These are phyloP conservation scores for Pseudochaenichthys georgianus DNA, from an alignment of 2,797 vertebrate genomes.

Conservation along the genomic window DNA sequence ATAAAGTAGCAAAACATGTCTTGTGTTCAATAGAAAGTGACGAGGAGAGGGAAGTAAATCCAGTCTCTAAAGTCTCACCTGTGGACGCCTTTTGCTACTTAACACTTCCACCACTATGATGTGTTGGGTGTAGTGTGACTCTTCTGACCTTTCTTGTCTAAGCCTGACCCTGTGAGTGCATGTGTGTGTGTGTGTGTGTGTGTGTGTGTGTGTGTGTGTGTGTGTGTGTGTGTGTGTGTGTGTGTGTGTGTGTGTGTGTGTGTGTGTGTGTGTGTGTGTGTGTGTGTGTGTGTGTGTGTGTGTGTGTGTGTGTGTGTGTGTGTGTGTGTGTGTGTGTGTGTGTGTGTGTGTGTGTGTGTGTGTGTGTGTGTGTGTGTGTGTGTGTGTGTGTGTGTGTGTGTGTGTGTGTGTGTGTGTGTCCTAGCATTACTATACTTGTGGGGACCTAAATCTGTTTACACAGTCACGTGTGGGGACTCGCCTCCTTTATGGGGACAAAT, in stretches of 20 bases:
- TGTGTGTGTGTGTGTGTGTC: slow-evolving; percentile 6
- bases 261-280: slow-evolving; percentile 11
- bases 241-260: not conserved
- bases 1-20: not conserved
- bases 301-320: too few relatives aligned
- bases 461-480: too few relatives aligned
- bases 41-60: not conserved
- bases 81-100: slow-evolving; percentile 15
- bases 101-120: slow-evolving; percentile 23
- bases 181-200: slow-evolving; percentile 11
- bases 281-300: slow-evolving; percentile 18
- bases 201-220: slow-evolving; percentile 9
- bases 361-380: too few relatives aligned
- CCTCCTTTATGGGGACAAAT: too few relatives aligned
- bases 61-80: slow-evolving; percentile 16
- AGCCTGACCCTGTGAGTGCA: slow-evolving; percentile 36
- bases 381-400: not conserved
- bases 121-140: slow-evolving; percentile 57
- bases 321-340: too few relatives aligned
- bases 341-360: too few relatives aligned
- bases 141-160: slow-evolving; percentile 68
- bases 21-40: not conserved
- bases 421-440: too few relatives aligned
- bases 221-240: not conserved
- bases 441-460: too few relatives aligned